Evolutionary conservation across 2,797 vertebrate genomes (phyloP), one percentile per base, ranked within the genome.

Genomic region (Agapornis canus): DNA sequence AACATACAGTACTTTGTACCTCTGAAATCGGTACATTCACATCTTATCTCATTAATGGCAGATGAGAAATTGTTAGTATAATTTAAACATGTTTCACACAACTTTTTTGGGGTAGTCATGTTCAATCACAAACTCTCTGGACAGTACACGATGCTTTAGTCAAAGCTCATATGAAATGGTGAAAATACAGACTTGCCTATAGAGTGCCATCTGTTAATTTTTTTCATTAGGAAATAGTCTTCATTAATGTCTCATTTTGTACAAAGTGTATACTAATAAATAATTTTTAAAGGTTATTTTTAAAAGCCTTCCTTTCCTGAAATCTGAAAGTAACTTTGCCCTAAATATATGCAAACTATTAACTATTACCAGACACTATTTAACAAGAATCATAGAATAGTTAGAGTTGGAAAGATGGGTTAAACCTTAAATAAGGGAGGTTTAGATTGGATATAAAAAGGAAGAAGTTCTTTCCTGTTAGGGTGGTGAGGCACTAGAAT

Each of bases 151-250:
- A 37, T 45, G 88, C 51, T 78, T 71, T 27, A 39, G 86, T 85
- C 45, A 85, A 81, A 82, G 51, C 15, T 56, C 12, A 25, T 72
- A 95, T 76, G 91, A 88, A 76, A 81, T 63, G 66, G 49, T 25
- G 56, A 87, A 95, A 96, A 90, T 52, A 83, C 27, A 85, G 60
- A 32, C 48, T 60, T 95, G 73, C 82, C 65, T 94, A 79, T 92
- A 82, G 54, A 76, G 73, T 89, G 52, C 84, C 87, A 96, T 96
- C 72, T 97, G 86, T 76, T 97, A 87, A 92, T 86, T 96, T 95
- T 72, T 80, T 92, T 91, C 92, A 93, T 93, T 85, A 79, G 73
- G 78, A 78, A 93, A 66, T 72, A 2, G 51, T 81, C 73, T 71
- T 82, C 65, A 68, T 87, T 83, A 80, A 66, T 94, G 39, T 75